Evolutionary conservation across 2,797 vertebrate species (phyloP).

Genomic region (Pangasius macronema): DNA sequence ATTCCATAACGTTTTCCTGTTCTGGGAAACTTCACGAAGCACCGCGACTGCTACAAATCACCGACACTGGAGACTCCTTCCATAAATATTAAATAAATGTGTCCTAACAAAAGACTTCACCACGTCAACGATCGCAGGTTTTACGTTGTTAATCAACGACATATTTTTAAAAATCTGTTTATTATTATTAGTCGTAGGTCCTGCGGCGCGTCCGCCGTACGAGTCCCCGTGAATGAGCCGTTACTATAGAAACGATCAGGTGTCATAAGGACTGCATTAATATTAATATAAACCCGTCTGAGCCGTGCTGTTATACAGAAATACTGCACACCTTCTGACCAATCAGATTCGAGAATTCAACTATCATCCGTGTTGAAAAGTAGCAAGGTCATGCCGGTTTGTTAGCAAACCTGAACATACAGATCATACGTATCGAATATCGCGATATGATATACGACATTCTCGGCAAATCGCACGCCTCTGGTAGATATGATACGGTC

Average conservation of each 20-base stretch:
- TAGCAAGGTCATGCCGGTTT: background rate
- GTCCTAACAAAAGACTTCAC: background rate
- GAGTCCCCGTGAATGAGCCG: background rate
- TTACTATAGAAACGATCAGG: background rate
- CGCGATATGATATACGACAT: background rate
- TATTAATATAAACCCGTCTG: background rate
- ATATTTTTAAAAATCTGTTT: background rate
- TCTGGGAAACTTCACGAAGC: no score
- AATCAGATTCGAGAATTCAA: background rate
- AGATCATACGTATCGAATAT: background rate
- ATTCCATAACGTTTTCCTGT: no score
- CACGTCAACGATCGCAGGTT: background rate
- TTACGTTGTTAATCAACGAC: background rate
- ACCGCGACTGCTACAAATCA: background rate
- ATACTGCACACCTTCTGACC: background rate
- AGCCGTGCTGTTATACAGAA: background rate
- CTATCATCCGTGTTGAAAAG: no score
- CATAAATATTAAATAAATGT: background rate
- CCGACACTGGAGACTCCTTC: background rate
- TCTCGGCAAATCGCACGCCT: background rate
- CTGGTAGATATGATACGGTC: background rate
- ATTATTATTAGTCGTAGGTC: background rate
- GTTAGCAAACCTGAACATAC: background rate
- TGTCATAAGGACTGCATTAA: background rate
- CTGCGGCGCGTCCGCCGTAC: background rate